Base-by-base conservation (phyloP, 2,888 invertebrate species). In the Eristalis intricaria region DNA sequence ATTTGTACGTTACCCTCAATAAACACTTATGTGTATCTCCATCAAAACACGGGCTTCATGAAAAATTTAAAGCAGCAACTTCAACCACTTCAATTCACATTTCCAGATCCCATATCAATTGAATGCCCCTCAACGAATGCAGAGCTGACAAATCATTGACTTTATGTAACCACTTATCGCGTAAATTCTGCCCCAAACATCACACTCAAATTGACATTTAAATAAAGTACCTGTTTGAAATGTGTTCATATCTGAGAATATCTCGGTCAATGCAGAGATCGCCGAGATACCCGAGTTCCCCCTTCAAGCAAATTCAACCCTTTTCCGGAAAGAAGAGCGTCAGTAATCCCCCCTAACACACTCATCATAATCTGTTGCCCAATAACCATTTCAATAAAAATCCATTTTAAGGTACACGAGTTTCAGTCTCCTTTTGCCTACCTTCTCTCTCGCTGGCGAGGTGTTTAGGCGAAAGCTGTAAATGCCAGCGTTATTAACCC, bases 311-410 rank as follows among this genome's bases (percentile, higher is more conserved):
- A 60, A 60, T 60, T 10, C 60, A 60, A 60, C 60, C 60, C 60
- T 60, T 60, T 60, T 29, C 11, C 8, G 0, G 1, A 56, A 19
- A n/a, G 10, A 56, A 19, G 0, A 22, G 19, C 15, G 13, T 13
- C 60, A 13, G 13, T 13, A 38, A 38, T 13, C 60, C 50, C 50
- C 50, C 19, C 19, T 43, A n/a, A 13, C 60, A 60, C 60, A 60
- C 60, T 60, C 60, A 70, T 82, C 70, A 76, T 82, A 64, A 82
- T 90, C 90, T 90, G 90, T 90, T 89, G 89, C 81, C 90, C 90
- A 90, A 92, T 92, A 92, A 92, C 92, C 91, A 91, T 92, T 92
- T 91, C 91, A 92, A 91, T 92, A 91, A 91, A 91, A 91, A 91
- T 89, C 91, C 91, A 91, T 91, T 92, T 91, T 91, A 90, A 89